These are phyloP conservation scores for Zelostemma sp. DNA, from an alignment of 1,140 invertebrate genomes.

Conservation along the genomic window DNA sequence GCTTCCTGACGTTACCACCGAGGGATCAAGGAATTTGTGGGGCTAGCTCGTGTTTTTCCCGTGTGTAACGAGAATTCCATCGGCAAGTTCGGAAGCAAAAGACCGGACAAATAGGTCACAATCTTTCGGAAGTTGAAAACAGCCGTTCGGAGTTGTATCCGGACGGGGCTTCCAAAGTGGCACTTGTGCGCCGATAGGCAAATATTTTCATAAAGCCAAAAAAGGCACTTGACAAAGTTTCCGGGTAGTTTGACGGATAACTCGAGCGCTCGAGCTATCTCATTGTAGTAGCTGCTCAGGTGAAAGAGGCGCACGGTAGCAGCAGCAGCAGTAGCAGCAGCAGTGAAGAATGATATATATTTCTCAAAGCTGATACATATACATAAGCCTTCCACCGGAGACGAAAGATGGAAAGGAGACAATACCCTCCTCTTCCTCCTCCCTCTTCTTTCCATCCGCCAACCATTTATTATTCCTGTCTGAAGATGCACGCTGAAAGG, in stretches of 20 bases:
- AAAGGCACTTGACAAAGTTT: conserved; percentile 44
- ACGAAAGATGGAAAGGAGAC: conserved; percentile 30
- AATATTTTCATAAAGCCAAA: conserved; percentile 46
- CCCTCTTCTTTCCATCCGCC: conserved; percentile 6
- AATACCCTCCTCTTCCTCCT: conserved; percentile 8
- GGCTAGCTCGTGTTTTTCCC: too few species aligned
- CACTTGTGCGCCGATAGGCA: conserved; percentile 19
- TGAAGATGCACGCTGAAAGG: conserved; percentile 29
- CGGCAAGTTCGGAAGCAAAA: conserved; percentile 14
- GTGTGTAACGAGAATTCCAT: not conserved
- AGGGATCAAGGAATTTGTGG: too few species aligned
- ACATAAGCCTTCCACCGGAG: conserved; percentile 28
- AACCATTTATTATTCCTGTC: conserved; percentile 58
- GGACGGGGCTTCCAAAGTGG: not conserved
- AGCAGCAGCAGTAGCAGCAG: too few species aligned
- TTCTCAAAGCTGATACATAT: conserved; percentile 51
- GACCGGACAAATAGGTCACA: conserved; percentile 41
- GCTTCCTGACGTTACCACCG: too few species aligned
- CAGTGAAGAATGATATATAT: conserved; percentile 48
- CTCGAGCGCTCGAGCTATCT: conserved; percentile 40
- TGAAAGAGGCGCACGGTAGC: conserved; percentile 21
- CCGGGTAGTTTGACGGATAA: conserved; percentile 55
- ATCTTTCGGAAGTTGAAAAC: conserved; percentile 50
- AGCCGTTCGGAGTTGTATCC: conserved; percentile 30
- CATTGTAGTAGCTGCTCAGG: conserved; percentile 17